A percentile compares a stretch with the other conserved stretches of the same genome.
Conservation (phyloP, 2,888 invertebrate species). For the Leptopilina myrica region DNA sequence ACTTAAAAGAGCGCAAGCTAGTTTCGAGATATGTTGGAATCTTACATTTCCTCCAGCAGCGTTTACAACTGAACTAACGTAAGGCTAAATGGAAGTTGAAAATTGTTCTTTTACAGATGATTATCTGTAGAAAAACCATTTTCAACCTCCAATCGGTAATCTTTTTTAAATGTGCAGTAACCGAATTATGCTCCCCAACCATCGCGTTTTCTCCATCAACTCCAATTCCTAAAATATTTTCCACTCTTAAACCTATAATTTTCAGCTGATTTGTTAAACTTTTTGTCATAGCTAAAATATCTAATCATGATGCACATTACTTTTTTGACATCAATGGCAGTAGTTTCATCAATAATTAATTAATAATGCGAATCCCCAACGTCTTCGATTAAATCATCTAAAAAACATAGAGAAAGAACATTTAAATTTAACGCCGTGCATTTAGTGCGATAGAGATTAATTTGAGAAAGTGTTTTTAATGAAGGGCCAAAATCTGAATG, state of each 20-base stretch:
- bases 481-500: constrained; percentile 53
- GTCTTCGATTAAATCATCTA: constrained; percentile 62
- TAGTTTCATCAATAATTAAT: constrained; percentile 65
- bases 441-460: constrained; percentile 60
- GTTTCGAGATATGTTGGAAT: no score
- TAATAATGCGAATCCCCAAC: constrained; percentile 63
- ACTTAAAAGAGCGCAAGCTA: no score
- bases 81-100: no score
- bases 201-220: constrained; percentile 57
- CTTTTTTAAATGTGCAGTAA: constrained; percentile 35
- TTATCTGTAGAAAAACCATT: no score
- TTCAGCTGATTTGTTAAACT: constrained; percentile 49
- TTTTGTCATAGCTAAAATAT: constrained; percentile 52
- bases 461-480: constrained; percentile 57
- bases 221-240: constrained; percentile 57
- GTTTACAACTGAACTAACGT: no score
- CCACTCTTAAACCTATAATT: constrained; percentile 52
- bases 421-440: constrained; percentile 66
- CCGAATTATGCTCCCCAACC: constrained; percentile 56
- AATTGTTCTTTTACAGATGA: no score
- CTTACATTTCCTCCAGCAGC: no score
- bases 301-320: constrained; percentile 55
- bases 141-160: background rate
- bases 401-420: constrained; percentile 62
- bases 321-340: constrained; percentile 52